A percentile compares a stretch with the other conserved stretches of the same genome.
Evolutionary conservation across 2,113 vertebrate genomes (phyloP).

Genomic region (Tragulus kanchil): DNA sequence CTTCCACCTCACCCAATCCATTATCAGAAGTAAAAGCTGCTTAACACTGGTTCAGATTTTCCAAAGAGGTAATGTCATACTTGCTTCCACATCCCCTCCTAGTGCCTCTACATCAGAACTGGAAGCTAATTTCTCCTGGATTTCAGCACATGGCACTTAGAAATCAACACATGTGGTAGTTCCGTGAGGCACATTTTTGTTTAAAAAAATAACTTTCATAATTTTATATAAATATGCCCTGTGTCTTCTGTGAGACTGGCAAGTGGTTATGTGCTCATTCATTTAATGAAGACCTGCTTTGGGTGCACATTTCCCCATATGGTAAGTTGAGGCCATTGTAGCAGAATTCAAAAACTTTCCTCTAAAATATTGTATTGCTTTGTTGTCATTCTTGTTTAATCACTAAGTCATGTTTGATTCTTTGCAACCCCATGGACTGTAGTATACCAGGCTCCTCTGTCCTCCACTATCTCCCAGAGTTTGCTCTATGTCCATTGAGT

Average conservation of each 20-base stretch:
- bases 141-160: neutral
- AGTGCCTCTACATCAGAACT: neutral
- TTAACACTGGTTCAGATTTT: neutral
- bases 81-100: neutral
- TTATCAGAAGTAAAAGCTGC: neutral
- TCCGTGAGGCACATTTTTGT: neutral
- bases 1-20: accelerated
- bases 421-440: neutral
- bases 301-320: neutral
- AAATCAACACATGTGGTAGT: neutral
- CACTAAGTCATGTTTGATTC: neutral
- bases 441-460: neutral
- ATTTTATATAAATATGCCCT: neutral
- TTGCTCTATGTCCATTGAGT: neutral
- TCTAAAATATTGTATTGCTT: neutral
- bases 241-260: neutral
- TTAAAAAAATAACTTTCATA: neutral
- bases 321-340: neutral
- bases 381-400: neutral
- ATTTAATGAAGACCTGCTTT: neutral
- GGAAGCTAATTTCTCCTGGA: neutral
- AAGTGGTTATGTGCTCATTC: neutral
- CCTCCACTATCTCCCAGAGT: neutral
- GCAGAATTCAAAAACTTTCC: neutral
- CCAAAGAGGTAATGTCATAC: neutral